phyloP scores from a whole-genome alignment of 2,797 vertebrate genomes.

The Knipowitschia caucasica region DNA sequence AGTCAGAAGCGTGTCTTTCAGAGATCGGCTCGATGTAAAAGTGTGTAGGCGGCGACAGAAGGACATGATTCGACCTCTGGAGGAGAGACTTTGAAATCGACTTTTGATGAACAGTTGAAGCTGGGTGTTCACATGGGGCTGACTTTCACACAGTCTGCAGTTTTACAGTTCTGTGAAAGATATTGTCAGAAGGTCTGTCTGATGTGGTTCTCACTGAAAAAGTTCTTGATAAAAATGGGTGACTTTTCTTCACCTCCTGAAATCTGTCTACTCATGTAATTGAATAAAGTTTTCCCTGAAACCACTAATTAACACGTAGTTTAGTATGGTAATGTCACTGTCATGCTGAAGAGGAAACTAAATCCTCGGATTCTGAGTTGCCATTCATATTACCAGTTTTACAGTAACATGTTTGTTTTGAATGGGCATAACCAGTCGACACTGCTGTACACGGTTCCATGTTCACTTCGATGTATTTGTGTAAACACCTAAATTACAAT shows the following conservation, averaged over 20 bases:
- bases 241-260: neutral
- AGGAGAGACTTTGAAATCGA: slow-evolving; percentile 19
- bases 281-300: too few species aligned
- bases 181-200: neutral
- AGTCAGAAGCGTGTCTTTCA: slow-evolving; percentile 34
- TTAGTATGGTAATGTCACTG: neutral
- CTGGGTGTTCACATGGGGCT: slow-evolving; percentile 11
- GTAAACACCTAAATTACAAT: too few species aligned
- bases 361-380: too few species aligned
- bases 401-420: too few species aligned
- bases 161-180: slow-evolving; percentile 1
- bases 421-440: too few species aligned
- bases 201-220: neutral
- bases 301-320: neutral
- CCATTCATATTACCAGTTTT: too few species aligned
- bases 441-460: too few species aligned
- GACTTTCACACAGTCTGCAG: slow-evolving; percentile 24
- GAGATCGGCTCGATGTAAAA: slow-evolving; percentile 40
- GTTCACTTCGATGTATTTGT: too few species aligned
- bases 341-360: too few species aligned
- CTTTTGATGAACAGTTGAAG: slow-evolving; percentile 22
- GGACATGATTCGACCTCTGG: slow-evolving; percentile 48
- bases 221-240: neutral
- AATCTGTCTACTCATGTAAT: neutral
- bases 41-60: slow-evolving; percentile 23